These are phyloP conservation scores for Rhopalosiphum nymphaeae DNA, from an alignment of 2,888 invertebrate genomes.

Conservation along the genomic window DNA sequence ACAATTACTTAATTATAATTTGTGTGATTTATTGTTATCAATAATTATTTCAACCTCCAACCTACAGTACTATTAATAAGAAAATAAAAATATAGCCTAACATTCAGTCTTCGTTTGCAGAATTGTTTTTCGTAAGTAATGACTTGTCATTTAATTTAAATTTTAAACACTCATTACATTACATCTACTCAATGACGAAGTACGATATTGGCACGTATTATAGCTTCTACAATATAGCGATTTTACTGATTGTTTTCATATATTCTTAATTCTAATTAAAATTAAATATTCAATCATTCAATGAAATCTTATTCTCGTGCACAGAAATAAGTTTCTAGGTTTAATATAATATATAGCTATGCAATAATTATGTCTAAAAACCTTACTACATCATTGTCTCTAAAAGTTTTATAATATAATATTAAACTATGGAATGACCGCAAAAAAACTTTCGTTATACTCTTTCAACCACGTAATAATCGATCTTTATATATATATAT, in stretches of 20 bases:
- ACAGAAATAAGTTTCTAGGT: too few species aligned
- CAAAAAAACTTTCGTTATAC: not conserved
- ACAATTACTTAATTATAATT: too few species aligned
- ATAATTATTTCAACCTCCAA: too few species aligned
- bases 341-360: not conserved
- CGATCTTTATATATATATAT: not conserved
- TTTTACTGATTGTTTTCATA: not conserved
- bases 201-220: not conserved
- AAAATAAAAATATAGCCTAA: not conserved
- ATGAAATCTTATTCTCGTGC: not conserved
- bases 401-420: not conserved
- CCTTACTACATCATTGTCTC: not conserved
- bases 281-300: not conserved
- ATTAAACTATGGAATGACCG: not conserved
- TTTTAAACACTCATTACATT: not conserved
- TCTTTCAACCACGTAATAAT: not conserved
- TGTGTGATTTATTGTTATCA: too few species aligned
- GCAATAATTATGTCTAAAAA: not conserved
- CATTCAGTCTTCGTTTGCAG: not conserved
- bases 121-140: not conserved
- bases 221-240: not conserved
- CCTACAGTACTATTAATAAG: not conserved
- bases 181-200: too few species aligned
- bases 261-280: not conserved
- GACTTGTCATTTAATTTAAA: not conserved